Evolutionary conservation across 23 tunicate species (phyloP).

Genomic region (Aplidium turbinatum): DNA sequence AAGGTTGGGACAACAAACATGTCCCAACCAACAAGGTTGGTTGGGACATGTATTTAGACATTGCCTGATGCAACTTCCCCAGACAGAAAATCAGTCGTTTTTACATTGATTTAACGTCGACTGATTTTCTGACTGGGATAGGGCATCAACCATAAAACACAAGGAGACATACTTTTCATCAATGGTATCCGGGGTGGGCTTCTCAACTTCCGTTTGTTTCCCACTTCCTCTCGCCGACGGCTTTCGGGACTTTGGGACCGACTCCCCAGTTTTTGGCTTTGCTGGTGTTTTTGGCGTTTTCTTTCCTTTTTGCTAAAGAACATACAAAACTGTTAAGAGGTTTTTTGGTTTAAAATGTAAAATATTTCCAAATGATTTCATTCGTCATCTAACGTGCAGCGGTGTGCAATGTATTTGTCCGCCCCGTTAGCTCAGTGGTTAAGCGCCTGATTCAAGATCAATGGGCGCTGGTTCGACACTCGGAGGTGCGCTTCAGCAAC

Average conservation of each 20-base stretch:
- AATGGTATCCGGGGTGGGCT: conserved; percentile 56
- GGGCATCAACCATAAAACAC: neutral
- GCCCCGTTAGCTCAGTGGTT: too few relatives aligned
- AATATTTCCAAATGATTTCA: too few relatives aligned
- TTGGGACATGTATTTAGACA: neutral
- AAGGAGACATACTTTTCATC: conserved; percentile 54
- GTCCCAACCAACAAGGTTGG: too few relatives aligned
- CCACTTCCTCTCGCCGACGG: neutral
- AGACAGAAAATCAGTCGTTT: neutral
- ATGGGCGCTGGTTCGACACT: too few relatives aligned
- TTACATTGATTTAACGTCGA: neutral
- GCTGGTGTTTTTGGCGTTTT: conserved; percentile 86
- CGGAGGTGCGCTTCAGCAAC: too few relatives aligned
- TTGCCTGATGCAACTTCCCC: neutral
- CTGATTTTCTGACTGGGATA: neutral
- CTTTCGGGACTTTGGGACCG: conserved; percentile 25
- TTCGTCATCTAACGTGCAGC: too few relatives aligned
- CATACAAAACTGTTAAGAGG: too few relatives aligned
- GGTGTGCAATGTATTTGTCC: too few relatives aligned
- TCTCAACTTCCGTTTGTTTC: conserved; percentile 21
- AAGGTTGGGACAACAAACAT: too few relatives aligned
- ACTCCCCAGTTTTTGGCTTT: conserved; percentile 61
- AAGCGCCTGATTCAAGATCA: too few relatives aligned
- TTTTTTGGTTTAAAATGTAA: too few relatives aligned
- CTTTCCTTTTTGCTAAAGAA: conserved; percentile 41